Percentiles rank a stretch among this genome's conserved stretches.
These are phyloP conservation scores for Pseudomyrmex cubaensis DNA, from an alignment of 1,140 invertebrate genomes.

Conservation along the genomic window DNA sequence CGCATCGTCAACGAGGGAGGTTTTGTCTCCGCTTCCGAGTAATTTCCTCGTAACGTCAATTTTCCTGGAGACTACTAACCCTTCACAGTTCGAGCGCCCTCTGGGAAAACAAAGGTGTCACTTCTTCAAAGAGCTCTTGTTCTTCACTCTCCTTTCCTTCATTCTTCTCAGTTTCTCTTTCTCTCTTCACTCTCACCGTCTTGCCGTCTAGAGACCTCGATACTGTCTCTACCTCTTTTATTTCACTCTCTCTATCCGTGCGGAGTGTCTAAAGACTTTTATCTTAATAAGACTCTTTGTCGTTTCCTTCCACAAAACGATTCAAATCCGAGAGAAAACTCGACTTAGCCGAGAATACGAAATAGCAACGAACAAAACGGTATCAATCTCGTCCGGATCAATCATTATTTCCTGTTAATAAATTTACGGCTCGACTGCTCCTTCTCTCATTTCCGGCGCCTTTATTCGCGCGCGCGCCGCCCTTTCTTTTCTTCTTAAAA, in stretches of 20 bases:
- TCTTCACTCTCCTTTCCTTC: constrained; percentile 49
- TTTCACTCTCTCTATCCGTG: constrained; percentile 1
- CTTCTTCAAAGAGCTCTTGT: constrained; percentile 75
- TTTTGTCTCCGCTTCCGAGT: constrained; percentile 71
- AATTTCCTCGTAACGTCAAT: constrained; percentile 75
- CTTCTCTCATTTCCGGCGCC: constrained; percentile 26
- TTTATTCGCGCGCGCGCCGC: constrained; percentile 45
- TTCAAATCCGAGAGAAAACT: neutral
- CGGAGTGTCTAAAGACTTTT: constrained; percentile 57
- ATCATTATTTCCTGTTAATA: neutral
- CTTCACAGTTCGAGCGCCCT: constrained; percentile 73
- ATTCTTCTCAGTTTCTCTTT: constrained; percentile 43
- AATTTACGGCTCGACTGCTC: neutral
- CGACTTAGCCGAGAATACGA: neutral
- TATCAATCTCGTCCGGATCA: neutral
- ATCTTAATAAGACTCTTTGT: neutral
- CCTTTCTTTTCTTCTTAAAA: constrained; percentile 70
- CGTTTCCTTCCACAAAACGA: constrained; percentile 36
- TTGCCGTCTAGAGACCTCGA: constrained; percentile 69
- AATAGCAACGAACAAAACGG: neutral
- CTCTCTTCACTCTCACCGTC: constrained; percentile 56
- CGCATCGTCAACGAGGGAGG: constrained; percentile 25
- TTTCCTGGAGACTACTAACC: constrained; percentile 72
- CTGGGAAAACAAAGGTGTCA: constrained; percentile 80
- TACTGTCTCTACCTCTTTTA: constrained; percentile 22